Percentiles rank a stretch among this genome's conserved stretches.
phyloP scores from a whole-genome alignment of 2,888 invertebrate genomes.

The Neoascia interrupta region DNA sequence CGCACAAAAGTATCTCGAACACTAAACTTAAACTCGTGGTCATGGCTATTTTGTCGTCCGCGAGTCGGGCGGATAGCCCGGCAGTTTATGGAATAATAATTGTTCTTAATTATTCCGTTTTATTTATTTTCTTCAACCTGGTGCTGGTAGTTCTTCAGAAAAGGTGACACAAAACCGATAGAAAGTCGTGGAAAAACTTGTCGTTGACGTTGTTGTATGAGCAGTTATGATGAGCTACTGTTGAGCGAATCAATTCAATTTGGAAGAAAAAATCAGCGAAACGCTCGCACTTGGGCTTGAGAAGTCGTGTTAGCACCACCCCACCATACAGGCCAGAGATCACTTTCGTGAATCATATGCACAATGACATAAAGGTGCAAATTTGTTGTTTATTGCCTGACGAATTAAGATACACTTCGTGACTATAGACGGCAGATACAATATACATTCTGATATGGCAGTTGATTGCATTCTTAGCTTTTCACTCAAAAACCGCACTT shows the following conservation, averaged over 20 bases:
- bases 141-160: background rate
- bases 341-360: conserved; percentile 48
- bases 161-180: conserved; percentile 10
- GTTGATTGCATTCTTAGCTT: too few species aligned
- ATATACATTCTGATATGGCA: too few species aligned
- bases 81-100: conserved; percentile 43
- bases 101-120: conserved; percentile 53
- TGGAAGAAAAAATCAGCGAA: conserved; percentile 22
- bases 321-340: conserved; percentile 30
- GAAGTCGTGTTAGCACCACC: conserved; percentile 34
- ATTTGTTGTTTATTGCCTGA: conserved; percentile 30
- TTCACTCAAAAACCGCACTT: too few species aligned
- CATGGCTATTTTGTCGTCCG: conserved; percentile 27
- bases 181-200: conserved; percentile 16
- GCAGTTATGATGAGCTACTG: conserved; percentile 20
- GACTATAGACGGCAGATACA: too few species aligned
- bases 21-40: conserved; percentile 27
- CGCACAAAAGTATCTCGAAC: background rate
- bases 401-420: too few species aligned
- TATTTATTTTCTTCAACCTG: background rate
- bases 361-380: conserved; percentile 47
- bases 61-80: conserved; percentile 11
- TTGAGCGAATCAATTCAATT: conserved; percentile 46
- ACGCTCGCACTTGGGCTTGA: conserved; percentile 1
- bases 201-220: conserved; percentile 11